phyloP scores from a whole-genome alignment of 2,888 invertebrate genomes.

The Brassicogethes aeneus region DNA sequence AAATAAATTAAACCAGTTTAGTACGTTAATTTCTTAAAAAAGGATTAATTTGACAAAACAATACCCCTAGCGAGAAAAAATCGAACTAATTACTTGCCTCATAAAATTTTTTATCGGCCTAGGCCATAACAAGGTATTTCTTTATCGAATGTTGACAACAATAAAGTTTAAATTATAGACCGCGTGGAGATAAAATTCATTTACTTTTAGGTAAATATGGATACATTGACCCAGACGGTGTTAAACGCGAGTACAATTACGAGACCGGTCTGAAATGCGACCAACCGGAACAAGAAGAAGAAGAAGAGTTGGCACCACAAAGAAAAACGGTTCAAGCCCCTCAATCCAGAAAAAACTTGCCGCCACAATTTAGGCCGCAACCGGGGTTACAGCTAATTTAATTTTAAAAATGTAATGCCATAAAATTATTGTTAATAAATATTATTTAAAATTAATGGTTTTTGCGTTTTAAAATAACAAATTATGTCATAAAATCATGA shows the following conservation, averaged over 20 bases:
- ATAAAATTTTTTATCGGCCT: no score
- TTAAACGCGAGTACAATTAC: conserved; percentile 72
- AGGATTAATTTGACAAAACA: no score
- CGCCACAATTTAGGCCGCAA: conserved; percentile 21
- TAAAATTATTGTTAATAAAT: conserved; percentile 2
- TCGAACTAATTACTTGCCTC: no score
- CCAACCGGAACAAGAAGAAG: conserved; percentile 41
- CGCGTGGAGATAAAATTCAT: not conserved
- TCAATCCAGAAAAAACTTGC: conserved; percentile 19
- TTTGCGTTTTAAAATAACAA: not conserved
- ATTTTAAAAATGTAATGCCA: not conserved
- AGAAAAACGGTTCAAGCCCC: conserved; percentile 16
- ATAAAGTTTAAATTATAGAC: no score
- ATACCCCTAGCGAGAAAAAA: no score
- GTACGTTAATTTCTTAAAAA: no score
- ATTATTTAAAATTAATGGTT: not conserved
- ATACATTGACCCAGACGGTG: conserved; percentile 75
- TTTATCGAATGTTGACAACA: no score
- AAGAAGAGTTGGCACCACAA: conserved; percentile 19
- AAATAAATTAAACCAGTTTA: no score
- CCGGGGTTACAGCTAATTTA: conserved; percentile 6
- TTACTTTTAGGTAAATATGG: conserved; percentile 54
- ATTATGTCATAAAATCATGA: no score
- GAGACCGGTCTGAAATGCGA: conserved; percentile 71
- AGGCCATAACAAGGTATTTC: no score